A percentile compares a stretch with the other conserved stretches of the same genome.
These are phyloP conservation scores for Ormia ochracea DNA, from an alignment of 2,888 invertebrate genomes.

Conservation along the genomic window DNA sequence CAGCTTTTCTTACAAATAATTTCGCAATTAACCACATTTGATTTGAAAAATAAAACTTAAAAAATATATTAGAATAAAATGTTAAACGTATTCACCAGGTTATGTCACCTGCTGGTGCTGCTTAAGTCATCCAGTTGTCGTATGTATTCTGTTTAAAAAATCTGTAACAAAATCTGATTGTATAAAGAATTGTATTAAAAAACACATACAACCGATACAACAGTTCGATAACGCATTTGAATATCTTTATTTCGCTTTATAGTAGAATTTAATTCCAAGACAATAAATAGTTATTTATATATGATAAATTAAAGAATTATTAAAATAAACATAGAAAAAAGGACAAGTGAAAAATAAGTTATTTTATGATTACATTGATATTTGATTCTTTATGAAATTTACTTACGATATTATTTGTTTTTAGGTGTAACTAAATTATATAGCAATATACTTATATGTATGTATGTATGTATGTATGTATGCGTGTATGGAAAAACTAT, in stretches of 20 bases:
- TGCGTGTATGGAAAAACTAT: slow-evolving; percentile 14
- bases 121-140: background rate
- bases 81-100: background rate
- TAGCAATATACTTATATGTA: slow-evolving; percentile 49
- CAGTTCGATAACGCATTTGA: background rate
- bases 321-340: slow-evolving; percentile 67
- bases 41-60: slow-evolving; percentile 37
- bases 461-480: background rate
- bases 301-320: background rate
- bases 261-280: slow-evolving; percentile 59
- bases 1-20: background rate
- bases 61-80: slow-evolving; percentile 42
- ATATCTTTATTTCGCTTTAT: background rate
- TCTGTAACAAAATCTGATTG: background rate
- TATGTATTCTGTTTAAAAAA: background rate
- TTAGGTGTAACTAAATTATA: slow-evolving; percentile 61
- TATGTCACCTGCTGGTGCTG: background rate
- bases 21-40: background rate
- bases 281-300: slow-evolving; percentile 38
- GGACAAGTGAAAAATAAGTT: slow-evolving; percentile 68
- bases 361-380: background rate
- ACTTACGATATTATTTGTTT: slow-evolving; percentile 34
- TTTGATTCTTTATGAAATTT: background rate
- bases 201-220: background rate
- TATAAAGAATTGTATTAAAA: background rate